Base-by-base conservation (phyloP, 2,797 vertebrate species). In the Oreochromis mossambicus region DNA sequence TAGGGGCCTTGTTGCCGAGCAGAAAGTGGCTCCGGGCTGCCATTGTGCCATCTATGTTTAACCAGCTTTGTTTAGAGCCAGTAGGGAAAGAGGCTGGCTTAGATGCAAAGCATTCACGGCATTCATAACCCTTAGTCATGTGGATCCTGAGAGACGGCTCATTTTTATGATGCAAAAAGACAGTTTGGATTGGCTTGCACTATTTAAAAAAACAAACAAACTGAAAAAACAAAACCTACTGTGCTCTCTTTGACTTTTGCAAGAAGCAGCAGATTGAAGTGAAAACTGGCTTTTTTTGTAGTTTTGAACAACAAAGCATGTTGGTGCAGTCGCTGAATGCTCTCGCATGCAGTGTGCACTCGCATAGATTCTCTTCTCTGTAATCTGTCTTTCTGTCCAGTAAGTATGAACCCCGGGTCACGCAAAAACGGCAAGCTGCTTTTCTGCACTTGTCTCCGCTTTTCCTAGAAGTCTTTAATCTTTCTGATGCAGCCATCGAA, bases 401-500 rank as follows among this genome's bases (percentile, higher is more conserved):
- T 78, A 89, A 89, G 88, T 87, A 84, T 85, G 82, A 80, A 86
- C 83, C 55, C 36, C 3, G 7, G 82, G 86, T 91, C 87, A 82
- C 15, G 6, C 66, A 66, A 38, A 82, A 78, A 85, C 19, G 73
- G 78, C 87, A 76, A 87, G 87, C 83, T n/a, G 86, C 76, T 86
- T 86, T 78, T 79, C 82, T 48, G 68, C 34, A 12, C 38, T 81
- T 19, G 21, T 87, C 86, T 79, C 84, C 26, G 56, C 90, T 90
- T 61, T 80, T 79, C 66, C 52, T 73, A 21, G 82, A 86, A 91
- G 85, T 90, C 87, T 94, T 93, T 94, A 93, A 95, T 95, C 94
- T 93, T 87, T 82, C 48, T 88, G 89, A 93, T 87, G 91, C 94
- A 95, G 92, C 89, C 91, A 79, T 90, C 51, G 21, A 92, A 86